Evolutionary conservation across 2,113 vertebrate genomes (phyloP), one percentile per base, ranked within the genome.

Genomic region (Chroicocephalus ridibundus): DNA sequence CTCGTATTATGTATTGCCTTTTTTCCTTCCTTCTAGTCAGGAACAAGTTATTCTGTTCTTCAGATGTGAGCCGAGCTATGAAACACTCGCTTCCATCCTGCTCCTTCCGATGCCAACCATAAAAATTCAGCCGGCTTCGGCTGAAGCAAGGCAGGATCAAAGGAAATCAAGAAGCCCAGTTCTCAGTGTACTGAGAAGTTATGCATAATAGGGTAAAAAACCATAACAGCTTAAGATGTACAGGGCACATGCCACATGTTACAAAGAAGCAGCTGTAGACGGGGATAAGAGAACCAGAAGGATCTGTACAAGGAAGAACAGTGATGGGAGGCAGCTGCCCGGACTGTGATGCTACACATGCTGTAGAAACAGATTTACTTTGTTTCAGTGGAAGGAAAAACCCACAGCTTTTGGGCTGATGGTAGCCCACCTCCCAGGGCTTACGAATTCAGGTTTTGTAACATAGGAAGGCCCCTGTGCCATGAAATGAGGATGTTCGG

Each of bases 1-100:
- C 55, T 58, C 8, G 0, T 18, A 8, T 49, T 15, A 9, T 6
- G 7, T 29, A 29, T 8, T 13, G 14, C 3, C 34, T 47, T 44
- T n/a, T 47, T 84, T n/a, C 46, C 58, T 69, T 55, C n/a, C 58
- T 69, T 55, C n/a, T 26, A 27, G 21, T 29, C 72, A 80, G 66
- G 15, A 86, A 42, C 40, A 22, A 34, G 20, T 71, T 76, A 26
- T 15, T 38, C 36, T 68, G 47, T 18, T 69, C 69, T 25, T 72
- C 49, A 72, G 42, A 27, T 44, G 14, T 7, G 70, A 46, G 34
- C 27, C 3, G 5, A 79, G 62, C 36, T 54, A 19, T 11, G 22
- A 52, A 74, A 78, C 26, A 3, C 42, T 26, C 44, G 32, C 32
- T 46, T 76, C 68, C 49, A 55, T 46, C 42, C 51, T 12, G 20